Evolutionary conservation across 2,888 invertebrate species (phyloP), one percentile per base, ranked within the genome.

Genomic region (Leucozona laternaria): DNA sequence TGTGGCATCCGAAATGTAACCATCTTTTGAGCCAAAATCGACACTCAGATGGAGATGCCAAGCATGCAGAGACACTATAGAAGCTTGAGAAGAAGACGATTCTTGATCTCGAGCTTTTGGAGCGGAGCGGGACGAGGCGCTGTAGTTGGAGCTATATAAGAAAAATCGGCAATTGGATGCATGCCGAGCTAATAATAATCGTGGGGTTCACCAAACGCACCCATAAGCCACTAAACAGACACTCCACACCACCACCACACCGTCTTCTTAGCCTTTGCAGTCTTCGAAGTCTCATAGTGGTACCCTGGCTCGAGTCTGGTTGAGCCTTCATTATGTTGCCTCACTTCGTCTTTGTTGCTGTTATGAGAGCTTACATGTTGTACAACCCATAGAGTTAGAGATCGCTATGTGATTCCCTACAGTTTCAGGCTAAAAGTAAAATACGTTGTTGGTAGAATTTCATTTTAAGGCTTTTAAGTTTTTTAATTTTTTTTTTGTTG

Each of bases 161-260:
- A 70, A 84, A 84, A 83, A 75, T 79, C 71, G 82, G 71, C 86
- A 86, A 82, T 86, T 86, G 86, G 86, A 78, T 86, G 86, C 86
- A 86, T 86, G 82, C 86, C 82, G 78, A 75, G 88, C 90, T 90
- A 91, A 90, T 91, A 91, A 90, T 89, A 90, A 91, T 92, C 92
- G 92, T 92, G 91, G 91, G 91, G 92, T 92, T 92, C 92, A 92
- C 91, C 91, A 91, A 92, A 92, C 92, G 92, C 92, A 92, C 92
- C 92, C 92, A 92, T 91, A 92, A 92, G 92, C 90, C 91, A 79
- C 79, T 68, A 68, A 68, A 68, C 37, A 68, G 68, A 53, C 53
- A 34, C 68, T 37, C 53, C 68, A 37, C 37, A 25, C 28, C 37
- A 50, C 13, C 31, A 13, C 31, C 15, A 1, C 34, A 34, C 8